Evolutionary conservation across 2,888 invertebrate genomes (phyloP).

Genomic region (Molorchus minor): DNA sequence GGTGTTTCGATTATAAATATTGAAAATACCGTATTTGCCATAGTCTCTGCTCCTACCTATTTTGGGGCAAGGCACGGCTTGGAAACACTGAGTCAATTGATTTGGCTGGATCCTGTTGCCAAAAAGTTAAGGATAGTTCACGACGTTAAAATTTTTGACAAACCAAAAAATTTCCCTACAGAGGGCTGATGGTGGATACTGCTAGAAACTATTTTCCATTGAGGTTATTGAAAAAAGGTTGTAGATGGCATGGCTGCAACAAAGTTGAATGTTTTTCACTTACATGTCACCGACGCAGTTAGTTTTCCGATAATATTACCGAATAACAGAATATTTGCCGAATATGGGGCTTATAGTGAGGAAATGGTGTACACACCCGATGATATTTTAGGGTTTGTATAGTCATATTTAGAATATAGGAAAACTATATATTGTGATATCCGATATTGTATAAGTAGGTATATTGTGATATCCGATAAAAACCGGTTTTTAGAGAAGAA

Average conservation of each 20-base stretch:
- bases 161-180: constrained; percentile 77
- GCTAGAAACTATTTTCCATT: constrained; percentile 86
- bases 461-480: too few species aligned
- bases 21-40: constrained; percentile 65
- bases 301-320: constrained; percentile 86
- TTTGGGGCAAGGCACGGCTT: constrained; percentile 80
- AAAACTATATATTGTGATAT: too few species aligned
- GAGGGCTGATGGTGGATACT: constrained; percentile 89
- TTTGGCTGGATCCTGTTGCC: constrained; percentile 75
- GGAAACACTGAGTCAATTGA: constrained; percentile 77
- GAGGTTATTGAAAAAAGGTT: constrained; percentile 73
- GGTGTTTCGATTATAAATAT: constrained; percentile 51
- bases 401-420: too few species aligned
- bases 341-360: constrained; percentile 85
- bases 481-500: too few species aligned
- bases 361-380: constrained; percentile 71
- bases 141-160: constrained; percentile 74
- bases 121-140: constrained; percentile 70
- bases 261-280: constrained; percentile 90
- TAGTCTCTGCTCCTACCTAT: constrained; percentile 70
- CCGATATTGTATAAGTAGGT: too few species aligned
- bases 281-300: constrained; percentile 88
- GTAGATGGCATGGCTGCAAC: constrained; percentile 87
- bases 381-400: constrained; percentile 66
- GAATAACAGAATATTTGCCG: constrained; percentile 76